phyloP scores from a whole-genome alignment of 1,140 invertebrate species.

The Drosophila nikananu region DNA sequence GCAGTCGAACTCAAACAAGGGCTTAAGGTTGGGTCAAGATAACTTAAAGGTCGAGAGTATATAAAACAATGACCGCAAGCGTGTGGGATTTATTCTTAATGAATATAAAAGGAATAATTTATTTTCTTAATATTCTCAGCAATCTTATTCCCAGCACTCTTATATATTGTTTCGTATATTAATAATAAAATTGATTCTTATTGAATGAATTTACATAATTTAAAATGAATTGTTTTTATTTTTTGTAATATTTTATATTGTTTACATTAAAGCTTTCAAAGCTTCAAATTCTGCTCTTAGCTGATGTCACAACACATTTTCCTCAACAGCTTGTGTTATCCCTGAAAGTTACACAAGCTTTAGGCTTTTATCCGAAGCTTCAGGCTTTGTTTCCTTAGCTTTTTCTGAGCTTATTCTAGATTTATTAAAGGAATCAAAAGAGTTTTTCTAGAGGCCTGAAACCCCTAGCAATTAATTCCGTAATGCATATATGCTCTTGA shows the following conservation, averaged over 20 bases:
- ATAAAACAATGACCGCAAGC: conserved; percentile 2
- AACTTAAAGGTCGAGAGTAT: conserved; percentile 16
- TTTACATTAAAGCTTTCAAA: background rate
- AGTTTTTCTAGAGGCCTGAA: no score
- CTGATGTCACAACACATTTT: background rate
- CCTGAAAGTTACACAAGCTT: background rate
- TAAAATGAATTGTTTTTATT: no score
- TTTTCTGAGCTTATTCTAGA: background rate
- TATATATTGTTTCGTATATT: no score
- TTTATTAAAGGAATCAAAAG: background rate
- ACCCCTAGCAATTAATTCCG: background rate
- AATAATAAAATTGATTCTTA: no score
- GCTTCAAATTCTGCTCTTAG: background rate
- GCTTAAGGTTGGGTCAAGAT: conserved; percentile 40
- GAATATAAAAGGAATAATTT: background rate
- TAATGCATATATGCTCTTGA: background rate
- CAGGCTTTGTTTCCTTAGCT: background rate
- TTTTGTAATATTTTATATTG: background rate
- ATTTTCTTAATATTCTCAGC: background rate
- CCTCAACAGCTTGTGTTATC: background rate
- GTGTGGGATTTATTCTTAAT: background rate
- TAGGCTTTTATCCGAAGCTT: conserved; percentile 17
- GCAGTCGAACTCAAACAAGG: conserved; percentile 52
- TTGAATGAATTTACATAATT: background rate
- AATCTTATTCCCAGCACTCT: background rate